phyloP scores from a whole-genome alignment of 2,888 invertebrate genomes.

The Drosophila anomelani region DNA sequence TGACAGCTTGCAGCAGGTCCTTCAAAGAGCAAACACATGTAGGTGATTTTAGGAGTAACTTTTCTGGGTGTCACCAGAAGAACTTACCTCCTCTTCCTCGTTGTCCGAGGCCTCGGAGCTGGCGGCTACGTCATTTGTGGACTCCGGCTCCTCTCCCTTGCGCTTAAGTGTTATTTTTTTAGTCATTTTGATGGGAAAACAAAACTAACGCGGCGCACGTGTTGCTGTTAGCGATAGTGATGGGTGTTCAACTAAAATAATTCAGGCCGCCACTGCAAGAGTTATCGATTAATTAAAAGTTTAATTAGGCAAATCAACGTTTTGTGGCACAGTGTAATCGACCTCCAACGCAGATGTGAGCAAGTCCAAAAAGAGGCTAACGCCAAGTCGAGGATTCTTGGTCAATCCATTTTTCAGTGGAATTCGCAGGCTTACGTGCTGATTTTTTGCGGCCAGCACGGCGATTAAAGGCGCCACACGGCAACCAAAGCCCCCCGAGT shows the following conservation, averaged over 20 bases:
- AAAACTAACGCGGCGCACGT: constrained; percentile 70
- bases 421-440: constrained; percentile 29
- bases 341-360: constrained; percentile 6
- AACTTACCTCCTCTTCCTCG: constrained; percentile 64
- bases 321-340: constrained; percentile 14
- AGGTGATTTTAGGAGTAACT: background rate
- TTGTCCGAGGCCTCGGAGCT: constrained; percentile 57
- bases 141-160: constrained; percentile 56
- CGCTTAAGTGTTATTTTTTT: constrained; percentile 64
- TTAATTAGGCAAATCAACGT: background rate
- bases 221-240: constrained; percentile 58
- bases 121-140: constrained; percentile 44
- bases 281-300: background rate
- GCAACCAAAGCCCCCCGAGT: constrained; percentile 12
- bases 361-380: constrained; percentile 7
- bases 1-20: constrained; percentile 80
- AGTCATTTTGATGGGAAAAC: constrained; percentile 67
- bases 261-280: background rate
- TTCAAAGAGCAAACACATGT: constrained; percentile 36
- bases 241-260: constrained; percentile 11
- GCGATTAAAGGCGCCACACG: constrained; percentile 13
- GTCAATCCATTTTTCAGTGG: constrained; percentile 14
- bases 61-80: background rate
- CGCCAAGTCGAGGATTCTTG: constrained; percentile 12
- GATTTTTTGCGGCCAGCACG: constrained; percentile 15